A percentile compares a stretch with the other conserved stretches of the same genome.
phyloP scores from a whole-genome alignment of 2,797 vertebrate species.

The Anabas testudineus region DNA sequence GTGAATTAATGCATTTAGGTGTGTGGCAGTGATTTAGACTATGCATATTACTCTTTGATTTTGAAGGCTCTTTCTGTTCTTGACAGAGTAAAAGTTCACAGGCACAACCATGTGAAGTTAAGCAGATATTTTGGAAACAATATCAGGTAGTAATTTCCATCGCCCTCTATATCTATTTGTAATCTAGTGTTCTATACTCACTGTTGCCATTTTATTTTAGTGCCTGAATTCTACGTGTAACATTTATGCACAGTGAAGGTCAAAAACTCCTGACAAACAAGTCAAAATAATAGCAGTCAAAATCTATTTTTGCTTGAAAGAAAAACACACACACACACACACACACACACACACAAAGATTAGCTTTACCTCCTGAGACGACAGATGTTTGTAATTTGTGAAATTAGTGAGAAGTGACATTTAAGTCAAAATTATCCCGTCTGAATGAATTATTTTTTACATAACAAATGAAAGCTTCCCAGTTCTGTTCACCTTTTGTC shows the following conservation, averaged over 20 bases:
- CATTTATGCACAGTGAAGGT: neutral
- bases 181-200: slow-evolving; percentile 8
- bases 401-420: slow-evolving; percentile 9
- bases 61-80: slow-evolving; percentile 19
- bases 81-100: slow-evolving; percentile 21
- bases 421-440: neutral
- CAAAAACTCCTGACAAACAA: neutral
- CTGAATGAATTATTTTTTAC: slow-evolving; percentile 10
- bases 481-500: slow-evolving; percentile 42
- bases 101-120: slow-evolving; percentile 34
- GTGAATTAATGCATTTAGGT: slow-evolving; percentile 31
- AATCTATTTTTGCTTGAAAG: slow-evolving; percentile 12
- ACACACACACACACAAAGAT: too few relatives aligned
- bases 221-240: neutral
- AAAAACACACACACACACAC: too few relatives aligned
- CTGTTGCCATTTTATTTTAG: neutral
- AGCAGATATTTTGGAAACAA: slow-evolving; percentile 1
- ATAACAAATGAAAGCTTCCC: slow-evolving; percentile 25
- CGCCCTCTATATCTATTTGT: neutral
- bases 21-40: slow-evolving; percentile 40
- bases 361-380: slow-evolving; percentile 47
- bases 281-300: slow-evolving; percentile 2
- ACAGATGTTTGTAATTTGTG: slow-evolving; percentile 10
- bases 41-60: neutral
- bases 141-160: neutral